phyloP scores from a whole-genome alignment of 2,888 invertebrate genomes.

The Nowickia ferox region DNA sequence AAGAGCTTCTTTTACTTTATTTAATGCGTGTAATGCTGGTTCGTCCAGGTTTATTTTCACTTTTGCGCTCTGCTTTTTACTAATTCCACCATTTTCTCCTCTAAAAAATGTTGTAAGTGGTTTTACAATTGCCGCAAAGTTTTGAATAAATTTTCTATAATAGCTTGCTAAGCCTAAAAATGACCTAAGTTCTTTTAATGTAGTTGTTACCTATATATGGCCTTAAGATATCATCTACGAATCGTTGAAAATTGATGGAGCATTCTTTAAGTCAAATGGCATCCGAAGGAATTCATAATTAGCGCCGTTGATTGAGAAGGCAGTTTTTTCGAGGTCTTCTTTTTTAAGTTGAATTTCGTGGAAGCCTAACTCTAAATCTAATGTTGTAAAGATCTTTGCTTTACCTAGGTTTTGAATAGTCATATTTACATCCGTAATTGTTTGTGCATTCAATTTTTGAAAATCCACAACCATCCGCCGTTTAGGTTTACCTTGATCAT shows the following conservation, averaged over 20 bases:
- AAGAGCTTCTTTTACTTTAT: not conserved
- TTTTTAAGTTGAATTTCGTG: conserved; percentile 53
- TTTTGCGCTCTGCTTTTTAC: not conserved
- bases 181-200: conserved; percentile 8
- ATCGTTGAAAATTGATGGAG: no score
- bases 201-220: conserved; percentile 15
- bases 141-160: no score
- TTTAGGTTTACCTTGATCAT: conserved; percentile 21
- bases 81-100: not conserved
- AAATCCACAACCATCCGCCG: conserved; percentile 47
- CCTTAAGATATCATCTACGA: no score
- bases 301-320: conserved; percentile 58
- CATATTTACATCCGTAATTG: conserved; percentile 40
- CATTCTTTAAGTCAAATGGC: no score
- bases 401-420: conserved; percentile 66
- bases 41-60: not conserved
- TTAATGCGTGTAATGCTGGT: not conserved
- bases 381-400: conserved; percentile 58
- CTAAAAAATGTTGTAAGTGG: no score
- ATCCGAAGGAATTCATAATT: conserved; percentile 64
- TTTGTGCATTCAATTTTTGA: conserved; percentile 32
- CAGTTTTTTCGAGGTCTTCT: conserved; percentile 57
- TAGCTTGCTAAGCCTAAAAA: no score
- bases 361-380: conserved; percentile 67
- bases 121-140: no score